phyloP scores from a whole-genome alignment of 2,888 invertebrate genomes.

The Eupithecia exiguata region DNA sequence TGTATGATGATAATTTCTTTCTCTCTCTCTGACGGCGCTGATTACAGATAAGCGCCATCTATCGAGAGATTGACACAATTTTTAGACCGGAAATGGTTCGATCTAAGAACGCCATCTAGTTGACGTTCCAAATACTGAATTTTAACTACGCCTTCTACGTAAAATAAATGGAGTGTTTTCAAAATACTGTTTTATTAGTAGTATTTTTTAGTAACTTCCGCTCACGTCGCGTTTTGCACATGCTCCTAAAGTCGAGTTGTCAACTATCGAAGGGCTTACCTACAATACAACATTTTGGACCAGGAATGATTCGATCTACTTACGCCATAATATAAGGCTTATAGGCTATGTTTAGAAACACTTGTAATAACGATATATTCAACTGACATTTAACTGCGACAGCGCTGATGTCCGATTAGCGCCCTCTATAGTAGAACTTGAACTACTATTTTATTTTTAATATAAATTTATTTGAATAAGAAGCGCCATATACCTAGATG shows the following conservation, averaged over 20 bases:
- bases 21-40: background rate
- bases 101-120: background rate
- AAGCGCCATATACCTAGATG: background rate
- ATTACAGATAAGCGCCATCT: background rate
- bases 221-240: background rate
- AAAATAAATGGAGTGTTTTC: background rate
- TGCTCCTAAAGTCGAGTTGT: background rate
- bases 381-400: background rate
- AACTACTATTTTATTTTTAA: background rate
- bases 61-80: background rate
- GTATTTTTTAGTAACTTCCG: background rate
- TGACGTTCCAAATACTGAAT: background rate
- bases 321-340: background rate
- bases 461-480: background rate
- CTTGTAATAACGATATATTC: background rate
- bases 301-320: background rate
- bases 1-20: background rate
- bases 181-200: background rate
- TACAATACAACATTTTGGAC: background rate
- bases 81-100: background rate
- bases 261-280: background rate
- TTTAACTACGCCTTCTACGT: background rate
- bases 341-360: background rate
- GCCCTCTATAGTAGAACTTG: background rate
- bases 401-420: background rate